Base-by-base conservation (phyloP, 2,797 vertebrate genomes). In the Oryzias sinensis region DNA sequence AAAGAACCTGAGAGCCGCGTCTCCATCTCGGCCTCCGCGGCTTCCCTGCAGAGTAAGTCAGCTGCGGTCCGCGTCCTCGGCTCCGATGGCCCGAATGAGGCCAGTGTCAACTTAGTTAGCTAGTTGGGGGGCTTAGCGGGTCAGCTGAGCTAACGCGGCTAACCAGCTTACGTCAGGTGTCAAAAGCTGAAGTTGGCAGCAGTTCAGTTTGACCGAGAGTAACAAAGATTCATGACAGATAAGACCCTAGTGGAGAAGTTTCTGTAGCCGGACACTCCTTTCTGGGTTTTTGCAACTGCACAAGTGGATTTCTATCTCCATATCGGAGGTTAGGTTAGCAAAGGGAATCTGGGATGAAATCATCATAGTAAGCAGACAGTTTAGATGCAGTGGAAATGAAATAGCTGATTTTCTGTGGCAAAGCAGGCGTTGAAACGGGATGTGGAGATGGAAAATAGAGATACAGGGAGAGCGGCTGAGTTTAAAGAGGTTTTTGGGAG, bases 111-210 rank as follows among this genome's bases (percentile, higher is more conserved):
- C 40, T 56, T 53, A 5, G 48, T 20, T 17, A 5, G 16, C 4
- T 49, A 29, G 0, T 9, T 22, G 49, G 16, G 8, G 42, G 17
- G 2, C 43, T 49, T 70, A 65, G 71, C 56, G 9, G 16, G 1
- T 46, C 7, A 50, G 56, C 4, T 15, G 40, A 49, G 49, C 58
- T 72, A 73, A 51, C 65, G 20, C 2, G 43, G 53, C 61, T 65
- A 70, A 15, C 49, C 7, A 33, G 69, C 65, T 69, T 67, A 65
- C 49, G 53, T 61, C 56, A 59, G 27, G 53, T 57, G 41, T 58
- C 49, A 52, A 49, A 50, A 68, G 59, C 58, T 43, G 48, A 72
- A 81, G 72, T 80, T 89, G 78, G 74, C 79, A 62, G 50, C 50
- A 29, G 59, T 52, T 76, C 62, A 67, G 37, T 69, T 33, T 33